These are phyloP conservation scores for Oreortyx pictus DNA, from an alignment of 2,797 vertebrate species.

Conservation along the genomic window DNA sequence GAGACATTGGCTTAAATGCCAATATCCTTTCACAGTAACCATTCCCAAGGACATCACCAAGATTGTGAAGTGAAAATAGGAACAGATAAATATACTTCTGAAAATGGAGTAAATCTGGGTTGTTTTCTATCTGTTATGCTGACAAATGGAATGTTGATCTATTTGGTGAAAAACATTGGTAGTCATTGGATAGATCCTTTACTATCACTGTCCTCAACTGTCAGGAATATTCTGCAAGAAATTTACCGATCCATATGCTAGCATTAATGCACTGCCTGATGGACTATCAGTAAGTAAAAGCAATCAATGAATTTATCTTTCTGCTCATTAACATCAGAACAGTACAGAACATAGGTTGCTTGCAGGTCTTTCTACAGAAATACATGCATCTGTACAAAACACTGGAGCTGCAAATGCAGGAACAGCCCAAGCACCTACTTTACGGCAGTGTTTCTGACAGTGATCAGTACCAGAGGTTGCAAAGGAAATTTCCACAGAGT, in stretches of 20 bases:
- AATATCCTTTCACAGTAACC: slow-evolving; percentile 55
- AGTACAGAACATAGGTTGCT: background rate
- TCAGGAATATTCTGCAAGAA: background rate
- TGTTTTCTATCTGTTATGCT: background rate
- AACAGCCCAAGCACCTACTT: background rate
- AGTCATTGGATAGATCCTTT: background rate
- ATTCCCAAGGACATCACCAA: slow-evolving; percentile 47
- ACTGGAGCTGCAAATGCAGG: background rate
- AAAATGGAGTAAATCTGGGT: background rate
- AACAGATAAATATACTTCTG: slow-evolving; percentile 2
- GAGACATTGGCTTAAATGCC: background rate
- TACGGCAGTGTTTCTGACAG: background rate
- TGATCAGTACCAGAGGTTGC: background rate
- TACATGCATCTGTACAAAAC: background rate
- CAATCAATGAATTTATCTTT: too few relatives aligned
- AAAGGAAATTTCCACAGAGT: slow-evolving; percentile 18
- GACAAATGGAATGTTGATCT: background rate
- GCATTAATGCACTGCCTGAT: background rate
- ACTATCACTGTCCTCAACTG: background rate
- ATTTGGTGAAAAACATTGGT: background rate
- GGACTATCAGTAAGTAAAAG: background rate
- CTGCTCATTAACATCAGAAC: background rate
- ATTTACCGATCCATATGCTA: background rate
- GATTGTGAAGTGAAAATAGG: background rate
- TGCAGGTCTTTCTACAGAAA: background rate